A percentile compares a stretch with the other conserved stretches of the same genome.
phyloP scores from a whole-genome alignment of 2,888 invertebrate species.

The Ischnura elegans region DNA sequence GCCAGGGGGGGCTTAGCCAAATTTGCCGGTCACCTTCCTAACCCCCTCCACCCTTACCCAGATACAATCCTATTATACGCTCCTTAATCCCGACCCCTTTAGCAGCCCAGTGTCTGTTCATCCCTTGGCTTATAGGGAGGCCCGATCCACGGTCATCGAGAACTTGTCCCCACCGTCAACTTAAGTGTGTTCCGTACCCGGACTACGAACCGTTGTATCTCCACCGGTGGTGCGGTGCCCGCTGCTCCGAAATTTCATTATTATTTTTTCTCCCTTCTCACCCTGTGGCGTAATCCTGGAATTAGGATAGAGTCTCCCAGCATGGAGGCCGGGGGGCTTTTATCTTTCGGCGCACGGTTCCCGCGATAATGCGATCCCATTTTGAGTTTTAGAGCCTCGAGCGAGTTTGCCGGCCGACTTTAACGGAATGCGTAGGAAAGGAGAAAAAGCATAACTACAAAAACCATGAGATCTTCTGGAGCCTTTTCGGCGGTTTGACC shows the following conservation, averaged over 20 bases:
- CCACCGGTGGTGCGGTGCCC: background rate
- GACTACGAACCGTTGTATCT: background rate
- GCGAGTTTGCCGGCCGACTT: background rate
- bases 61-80: conserved; percentile 41
- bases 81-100: background rate
- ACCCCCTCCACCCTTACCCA: background rate
- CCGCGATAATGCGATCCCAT: conserved; percentile 6
- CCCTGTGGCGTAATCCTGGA: background rate
- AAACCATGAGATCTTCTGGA: background rate
- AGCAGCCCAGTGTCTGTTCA: background rate
- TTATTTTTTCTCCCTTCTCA: background rate
- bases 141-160: background rate
- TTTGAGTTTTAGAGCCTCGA: background rate
- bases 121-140: conserved; percentile 16
- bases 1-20: conserved; percentile 36
- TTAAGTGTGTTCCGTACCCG: background rate
- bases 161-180: background rate
- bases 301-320: conserved; percentile 3
- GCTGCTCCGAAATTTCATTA: background rate
- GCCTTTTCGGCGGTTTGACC: background rate
- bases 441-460: background rate
- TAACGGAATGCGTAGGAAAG: too few species aligned
- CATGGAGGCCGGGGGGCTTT: background rate
- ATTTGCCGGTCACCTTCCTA: conserved; percentile 32
- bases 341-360: conserved; percentile 1